Conservation (phyloP, 2,888 invertebrate species). For the Nemotelus pantherinus region DNA sequence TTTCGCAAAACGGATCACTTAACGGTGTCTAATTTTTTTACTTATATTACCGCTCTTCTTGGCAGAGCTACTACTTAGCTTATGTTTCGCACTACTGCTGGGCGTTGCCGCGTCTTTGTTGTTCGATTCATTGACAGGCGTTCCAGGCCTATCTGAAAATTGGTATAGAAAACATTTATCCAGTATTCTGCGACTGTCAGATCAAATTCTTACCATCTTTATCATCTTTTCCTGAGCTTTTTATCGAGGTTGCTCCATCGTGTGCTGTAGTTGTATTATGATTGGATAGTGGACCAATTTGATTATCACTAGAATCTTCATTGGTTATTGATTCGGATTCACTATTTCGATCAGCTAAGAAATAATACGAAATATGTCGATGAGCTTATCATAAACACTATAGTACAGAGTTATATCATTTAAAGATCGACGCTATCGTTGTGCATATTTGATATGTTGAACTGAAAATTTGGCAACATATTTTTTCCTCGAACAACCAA, state of each 20-base stretch:
- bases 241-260: conserved; percentile 58
- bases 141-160: conserved; percentile 52
- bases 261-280: conserved; percentile 64
- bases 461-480: too few species aligned
- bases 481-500: too few species aligned
- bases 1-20: conserved; percentile 56
- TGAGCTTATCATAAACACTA: too few species aligned
- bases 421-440: too few species aligned
- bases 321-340: conserved; percentile 88
- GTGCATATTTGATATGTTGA: too few species aligned
- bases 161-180: conserved; percentile 1
- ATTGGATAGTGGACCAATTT: conserved; percentile 67
- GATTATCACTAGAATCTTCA: conserved; percentile 78
- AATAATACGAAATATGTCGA: conserved; percentile 35
- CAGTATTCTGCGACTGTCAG: neutral
- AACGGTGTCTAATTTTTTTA: conserved; percentile 86
- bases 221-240: conserved; percentile 61
- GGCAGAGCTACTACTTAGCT: conserved; percentile 66
- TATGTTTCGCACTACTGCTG: conserved; percentile 66
- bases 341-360: conserved; percentile 82
- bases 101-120: conserved; percentile 60
- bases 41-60: conserved; percentile 78
- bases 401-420: too few species aligned
- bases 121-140: conserved; percentile 58
- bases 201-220: conserved; percentile 57